These are phyloP conservation scores for Tenthredo distinguenda DNA, from an alignment of 2,888 invertebrate genomes.

Conservation along the genomic window DNA sequence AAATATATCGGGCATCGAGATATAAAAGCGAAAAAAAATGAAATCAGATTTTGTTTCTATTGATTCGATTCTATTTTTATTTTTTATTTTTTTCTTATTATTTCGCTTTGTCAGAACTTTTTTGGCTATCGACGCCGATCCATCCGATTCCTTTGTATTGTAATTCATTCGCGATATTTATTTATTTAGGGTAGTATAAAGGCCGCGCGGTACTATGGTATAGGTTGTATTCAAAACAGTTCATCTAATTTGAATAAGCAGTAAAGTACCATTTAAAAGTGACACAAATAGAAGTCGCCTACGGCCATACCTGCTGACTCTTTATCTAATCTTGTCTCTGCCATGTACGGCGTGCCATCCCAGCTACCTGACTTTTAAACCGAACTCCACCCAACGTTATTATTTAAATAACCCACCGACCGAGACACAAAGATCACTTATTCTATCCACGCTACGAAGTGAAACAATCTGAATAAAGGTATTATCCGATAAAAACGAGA, in stretches of 20 bases:
- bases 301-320: slow-evolving; percentile 11
- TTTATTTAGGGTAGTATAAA: slow-evolving; percentile 39
- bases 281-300: slow-evolving; percentile 65
- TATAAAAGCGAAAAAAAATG: neutral
- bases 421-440: slow-evolving; percentile 53
- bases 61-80: neutral
- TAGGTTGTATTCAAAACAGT: slow-evolving; percentile 68
- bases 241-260: slow-evolving; percentile 75
- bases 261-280: slow-evolving; percentile 71
- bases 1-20: neutral
- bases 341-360: slow-evolving; percentile 70
- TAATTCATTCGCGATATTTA: slow-evolving; percentile 63
- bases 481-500: neutral
- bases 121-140: slow-evolving; percentile 43
- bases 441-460: neutral
- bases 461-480: neutral
- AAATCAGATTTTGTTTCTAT: neutral
- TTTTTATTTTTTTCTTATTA: neutral
- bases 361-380: slow-evolving; percentile 66
- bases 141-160: slow-evolving; percentile 71
- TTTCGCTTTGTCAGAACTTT: neutral
- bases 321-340: slow-evolving; percentile 72
- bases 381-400: slow-evolving; percentile 68
- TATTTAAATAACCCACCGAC: slow-evolving; percentile 68
- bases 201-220: neutral